Evolutionary conservation across 2,888 invertebrate genomes (phyloP), one percentile per base, ranked within the genome.

Genomic region (Brachylomia viminalis): DNA sequence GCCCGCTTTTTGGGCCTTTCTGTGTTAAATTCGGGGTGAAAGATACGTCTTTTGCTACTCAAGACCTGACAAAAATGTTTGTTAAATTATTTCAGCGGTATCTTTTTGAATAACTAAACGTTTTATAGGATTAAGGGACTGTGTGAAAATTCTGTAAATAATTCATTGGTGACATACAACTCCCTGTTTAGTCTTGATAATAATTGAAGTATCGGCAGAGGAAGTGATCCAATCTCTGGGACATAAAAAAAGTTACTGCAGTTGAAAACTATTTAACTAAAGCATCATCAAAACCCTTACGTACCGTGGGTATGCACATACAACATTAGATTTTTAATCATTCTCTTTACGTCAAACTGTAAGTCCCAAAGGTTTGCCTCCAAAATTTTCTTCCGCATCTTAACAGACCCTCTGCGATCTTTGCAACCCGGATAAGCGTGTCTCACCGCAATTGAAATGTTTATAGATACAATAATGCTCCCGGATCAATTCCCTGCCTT

Each of bases 401-500:
- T 45, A 33, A 65, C 71, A 80, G 54, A 67, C 86, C 86, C 85
- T 72, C 47, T 72, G 67, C 86, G 86, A 89, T 91, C 90, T 91
- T 89, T 88, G 88, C 75, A 49, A 77, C 86, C 88, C 74, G 88
- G 88, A 85, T 87, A 87, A 88, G 88, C 87, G 77, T 87, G 87
- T 88, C 86, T 77, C 83, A 83, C 90, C 92, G 91, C 95, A 95
- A 95, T 95, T 95, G 95, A 95, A 95, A 95, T 95, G 95, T 95
- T 95, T 95, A 95, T 94, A 94, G 95, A 95, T 95, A 94, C 94
- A 94, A 94, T 95, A 95, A 95, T 92, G 92, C 93, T 90, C 87
- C 88, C 91, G 94, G 95, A 95, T 95, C 95, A 94, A 94, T 94
- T 92, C 94, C 92, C 91, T 70, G 87, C 85, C 82, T 87, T 89